phyloP scores from a whole-genome alignment of 2,888 invertebrate genomes.

The Dicyrtomina minuta region DNA sequence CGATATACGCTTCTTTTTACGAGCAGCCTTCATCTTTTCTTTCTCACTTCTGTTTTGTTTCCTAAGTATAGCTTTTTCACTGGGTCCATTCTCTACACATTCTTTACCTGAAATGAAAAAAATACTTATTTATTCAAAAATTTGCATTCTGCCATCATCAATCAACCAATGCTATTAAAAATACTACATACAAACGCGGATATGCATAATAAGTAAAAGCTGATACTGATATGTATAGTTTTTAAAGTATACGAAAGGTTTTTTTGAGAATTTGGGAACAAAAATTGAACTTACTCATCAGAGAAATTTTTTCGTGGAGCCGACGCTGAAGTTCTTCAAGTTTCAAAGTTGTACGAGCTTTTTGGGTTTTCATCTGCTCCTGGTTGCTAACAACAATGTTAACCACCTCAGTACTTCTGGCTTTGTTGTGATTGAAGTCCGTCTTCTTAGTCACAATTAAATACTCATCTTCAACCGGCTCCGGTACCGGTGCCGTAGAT shows the following conservation, averaged over 20 bases:
- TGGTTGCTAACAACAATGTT: too few species aligned
- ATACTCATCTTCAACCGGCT: too few species aligned
- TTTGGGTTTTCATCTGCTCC: too few species aligned
- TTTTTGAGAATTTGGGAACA: not conserved
- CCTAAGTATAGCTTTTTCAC: slow-evolving; percentile 32
- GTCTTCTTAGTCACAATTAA: too few species aligned
- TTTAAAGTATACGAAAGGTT: not conserved
- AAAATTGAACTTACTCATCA: slow-evolving; percentile 35
- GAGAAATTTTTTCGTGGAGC: slow-evolving; percentile 41
- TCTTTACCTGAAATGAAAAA: not conserved
- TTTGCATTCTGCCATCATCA: too few species aligned
- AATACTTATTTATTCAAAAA: not conserved
- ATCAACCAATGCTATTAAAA: too few species aligned
- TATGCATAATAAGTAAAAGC: not conserved
- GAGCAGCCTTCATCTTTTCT: slow-evolving; percentile 22
- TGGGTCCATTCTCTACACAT: slow-evolving; percentile 19
- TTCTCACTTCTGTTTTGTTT: slow-evolving; percentile 41
- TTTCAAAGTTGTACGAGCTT: not conserved
- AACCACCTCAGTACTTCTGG: too few species aligned
- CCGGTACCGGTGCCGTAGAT: too few species aligned
- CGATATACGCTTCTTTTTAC: slow-evolving; percentile 46
- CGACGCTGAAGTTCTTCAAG: slow-evolving; percentile 43
- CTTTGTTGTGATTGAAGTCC: too few species aligned
- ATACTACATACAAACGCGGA: too few species aligned
- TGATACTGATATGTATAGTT: not conserved